These are phyloP conservation scores for Ceratina calcarata DNA, from an alignment of 1,140 invertebrate genomes.

Conservation along the genomic window DNA sequence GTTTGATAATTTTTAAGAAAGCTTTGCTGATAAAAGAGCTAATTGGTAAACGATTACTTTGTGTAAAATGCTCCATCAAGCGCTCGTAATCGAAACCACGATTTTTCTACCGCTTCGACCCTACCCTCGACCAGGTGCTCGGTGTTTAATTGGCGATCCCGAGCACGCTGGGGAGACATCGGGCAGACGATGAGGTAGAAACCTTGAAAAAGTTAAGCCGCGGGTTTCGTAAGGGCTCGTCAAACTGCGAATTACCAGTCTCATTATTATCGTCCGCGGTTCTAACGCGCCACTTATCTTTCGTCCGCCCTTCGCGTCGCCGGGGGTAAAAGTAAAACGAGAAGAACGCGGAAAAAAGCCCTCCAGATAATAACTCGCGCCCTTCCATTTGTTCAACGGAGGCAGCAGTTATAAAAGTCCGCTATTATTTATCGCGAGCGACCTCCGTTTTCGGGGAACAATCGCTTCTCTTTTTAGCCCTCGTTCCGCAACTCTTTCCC, in stretches of 20 bases:
- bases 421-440: slow-evolving; percentile 43
- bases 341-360: slow-evolving; percentile 48
- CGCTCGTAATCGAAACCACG: slow-evolving; percentile 54
- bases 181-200: slow-evolving; percentile 65
- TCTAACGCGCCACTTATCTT: slow-evolving; percentile 69
- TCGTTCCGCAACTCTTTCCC: not conserved
- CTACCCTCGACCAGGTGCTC: slow-evolving; percentile 64
- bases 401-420: slow-evolving; percentile 12
- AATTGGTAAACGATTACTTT: slow-evolving; percentile 4
- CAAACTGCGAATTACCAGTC: slow-evolving; percentile 78
- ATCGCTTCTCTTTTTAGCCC: slow-evolving; percentile 23
- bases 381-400: slow-evolving; percentile 59
- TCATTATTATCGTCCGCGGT: slow-evolving; percentile 77
- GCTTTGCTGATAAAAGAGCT: no score
- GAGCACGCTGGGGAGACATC: slow-evolving; percentile 72
- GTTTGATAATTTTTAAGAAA: no score
- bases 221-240: slow-evolving; percentile 71
- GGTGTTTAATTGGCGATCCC: slow-evolving; percentile 76
- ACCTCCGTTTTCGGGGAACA: slow-evolving; percentile 8
- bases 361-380: slow-evolving; percentile 68
- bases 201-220: slow-evolving; percentile 68
- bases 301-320: slow-evolving; percentile 20
- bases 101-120: slow-evolving; percentile 51
- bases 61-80: not conserved
- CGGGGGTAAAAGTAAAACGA: slow-evolving; percentile 36